Conservation (phyloP, 1,140 invertebrate species). For the Pseudobourletiella spinata region DNA sequence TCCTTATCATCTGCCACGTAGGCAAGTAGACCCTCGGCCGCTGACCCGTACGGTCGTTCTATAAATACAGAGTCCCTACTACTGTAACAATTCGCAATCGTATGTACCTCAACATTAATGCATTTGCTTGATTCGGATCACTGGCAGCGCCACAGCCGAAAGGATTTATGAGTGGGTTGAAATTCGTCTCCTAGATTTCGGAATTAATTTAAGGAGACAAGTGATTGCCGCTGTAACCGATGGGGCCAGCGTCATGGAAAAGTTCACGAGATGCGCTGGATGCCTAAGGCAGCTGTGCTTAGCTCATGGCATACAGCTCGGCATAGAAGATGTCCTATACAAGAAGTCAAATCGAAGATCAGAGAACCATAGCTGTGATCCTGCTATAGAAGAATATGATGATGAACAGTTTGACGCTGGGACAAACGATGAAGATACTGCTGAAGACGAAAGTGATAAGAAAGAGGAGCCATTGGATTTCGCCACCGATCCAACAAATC, state of each 20-base stretch:
- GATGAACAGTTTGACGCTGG: background rate
- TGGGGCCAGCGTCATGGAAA: slow-evolving; percentile 12
- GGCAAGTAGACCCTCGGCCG: no score
- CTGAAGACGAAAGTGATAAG: background rate
- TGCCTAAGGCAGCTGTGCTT: background rate
- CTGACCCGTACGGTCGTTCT: no score
- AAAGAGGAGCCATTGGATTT: no score
- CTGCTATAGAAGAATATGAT: background rate
- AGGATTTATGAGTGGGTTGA: background rate
- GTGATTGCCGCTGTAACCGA: slow-evolving; percentile 7
- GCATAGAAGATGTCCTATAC: slow-evolving; percentile 7
- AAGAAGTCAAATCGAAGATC: no score
- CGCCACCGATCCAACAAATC: background rate
- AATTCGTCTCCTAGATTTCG: background rate
- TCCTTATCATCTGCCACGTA: no score
- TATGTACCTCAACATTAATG: background rate
- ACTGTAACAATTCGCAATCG: no score
- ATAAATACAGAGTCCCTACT: no score
- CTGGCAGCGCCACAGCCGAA: slow-evolving; percentile 4
- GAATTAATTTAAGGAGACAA: background rate
- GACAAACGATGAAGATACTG: background rate
- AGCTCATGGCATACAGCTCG: slow-evolving; percentile 1
- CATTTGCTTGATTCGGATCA: slow-evolving; percentile 1
- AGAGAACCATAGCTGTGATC: no score
- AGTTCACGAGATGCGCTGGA: background rate